Evolutionary conservation across 2,888 invertebrate genomes (phyloP).

Genomic region (Gastracanthus pulcherrimus): DNA sequence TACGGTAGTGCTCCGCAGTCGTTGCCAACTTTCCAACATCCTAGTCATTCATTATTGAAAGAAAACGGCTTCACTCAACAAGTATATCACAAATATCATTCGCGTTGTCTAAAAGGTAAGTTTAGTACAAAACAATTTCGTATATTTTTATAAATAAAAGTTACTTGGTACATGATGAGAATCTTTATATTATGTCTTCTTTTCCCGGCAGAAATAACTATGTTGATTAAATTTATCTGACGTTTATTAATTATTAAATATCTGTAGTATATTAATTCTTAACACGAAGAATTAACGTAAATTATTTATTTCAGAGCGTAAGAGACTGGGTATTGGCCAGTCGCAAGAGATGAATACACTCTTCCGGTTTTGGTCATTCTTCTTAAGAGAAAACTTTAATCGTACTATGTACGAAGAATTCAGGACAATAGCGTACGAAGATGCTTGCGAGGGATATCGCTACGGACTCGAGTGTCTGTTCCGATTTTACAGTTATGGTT

Average conservation of each 20-base stretch:
- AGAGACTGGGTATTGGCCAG: constrained; percentile 94
- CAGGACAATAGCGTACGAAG: constrained; percentile 93
- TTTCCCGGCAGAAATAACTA: constrained; percentile 72
- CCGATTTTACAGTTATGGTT: constrained; percentile 98
- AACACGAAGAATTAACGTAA: background rate
- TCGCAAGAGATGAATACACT: constrained; percentile 99
- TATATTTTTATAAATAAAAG: background rate
- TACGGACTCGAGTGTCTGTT: constrained; percentile 93
- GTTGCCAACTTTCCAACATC: constrained; percentile 96
- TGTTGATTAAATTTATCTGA: constrained; percentile 71
- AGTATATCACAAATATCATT: constrained; percentile 97
- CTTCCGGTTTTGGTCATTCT: constrained; percentile 99
- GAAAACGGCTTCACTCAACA: constrained; percentile 99
- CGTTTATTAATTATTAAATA: background rate
- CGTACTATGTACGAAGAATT: constrained; percentile 99
- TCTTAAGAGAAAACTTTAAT: constrained; percentile 98
- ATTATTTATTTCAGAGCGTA: constrained; percentile 85
- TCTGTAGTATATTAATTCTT: background rate
- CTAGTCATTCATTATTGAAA: constrained; percentile 94
- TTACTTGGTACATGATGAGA: constrained; percentile 66
- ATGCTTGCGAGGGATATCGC: constrained; percentile 93
- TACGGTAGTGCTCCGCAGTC: constrained; percentile 91
- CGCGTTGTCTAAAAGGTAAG: constrained; percentile 93
- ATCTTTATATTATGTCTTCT: constrained; percentile 71
- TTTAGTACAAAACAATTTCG: background rate